phyloP scores from a whole-genome alignment of 2,888 invertebrate species.

The Drosophila pegasa region DNA sequence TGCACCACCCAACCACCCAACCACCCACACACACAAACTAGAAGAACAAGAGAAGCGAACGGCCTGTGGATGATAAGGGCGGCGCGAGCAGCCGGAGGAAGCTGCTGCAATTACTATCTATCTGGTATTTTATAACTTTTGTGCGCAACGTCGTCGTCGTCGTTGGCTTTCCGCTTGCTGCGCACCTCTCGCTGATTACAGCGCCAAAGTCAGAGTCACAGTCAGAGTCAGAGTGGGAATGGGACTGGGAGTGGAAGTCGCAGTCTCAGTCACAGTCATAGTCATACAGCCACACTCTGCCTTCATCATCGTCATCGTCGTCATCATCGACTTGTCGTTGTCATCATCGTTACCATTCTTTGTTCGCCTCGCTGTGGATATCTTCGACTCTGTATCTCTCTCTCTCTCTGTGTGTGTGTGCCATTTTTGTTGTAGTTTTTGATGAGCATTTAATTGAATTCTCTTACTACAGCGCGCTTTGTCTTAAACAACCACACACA shows the following conservation, averaged over 20 bases:
- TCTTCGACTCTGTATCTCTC: conserved; percentile 31
- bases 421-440: conserved; percentile 77
- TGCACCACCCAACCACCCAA: conserved; percentile 49
- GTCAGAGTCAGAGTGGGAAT: conserved; percentile 22
- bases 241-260: conserved; percentile 8
- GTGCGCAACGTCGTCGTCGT: conserved; percentile 55
- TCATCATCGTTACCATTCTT: conserved; percentile 44
- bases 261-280: conserved; percentile 7
- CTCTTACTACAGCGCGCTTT: conserved; percentile 57
- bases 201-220: conserved; percentile 25
- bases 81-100: neutral
- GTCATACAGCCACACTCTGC: conserved; percentile 3
- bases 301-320: conserved; percentile 23
- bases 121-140: conserved; percentile 79
- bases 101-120: conserved; percentile 73
- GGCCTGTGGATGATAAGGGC: neutral
- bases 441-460: conserved; percentile 80
- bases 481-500: conserved; percentile 44
- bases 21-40: conserved; percentile 26
- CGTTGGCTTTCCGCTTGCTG: conserved; percentile 36
- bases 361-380: conserved; percentile 40
- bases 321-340: conserved; percentile 45
- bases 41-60: neutral
- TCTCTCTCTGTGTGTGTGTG: no score
- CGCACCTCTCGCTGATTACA: conserved; percentile 66